Evolutionary conservation across 2,888 invertebrate species (phyloP).

Genomic region (Corythucha ciliata): DNA sequence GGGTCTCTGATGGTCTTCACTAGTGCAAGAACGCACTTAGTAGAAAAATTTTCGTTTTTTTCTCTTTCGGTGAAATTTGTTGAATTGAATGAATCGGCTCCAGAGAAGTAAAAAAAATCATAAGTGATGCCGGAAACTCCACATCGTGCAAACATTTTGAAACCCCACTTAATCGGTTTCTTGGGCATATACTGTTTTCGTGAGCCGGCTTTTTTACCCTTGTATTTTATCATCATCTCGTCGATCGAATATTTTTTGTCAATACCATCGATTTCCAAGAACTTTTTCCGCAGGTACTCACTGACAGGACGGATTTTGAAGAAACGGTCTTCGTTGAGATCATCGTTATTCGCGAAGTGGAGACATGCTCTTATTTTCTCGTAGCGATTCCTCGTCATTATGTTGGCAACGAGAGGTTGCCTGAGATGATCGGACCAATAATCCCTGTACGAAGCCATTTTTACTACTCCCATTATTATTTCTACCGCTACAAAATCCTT

Average conservation of each 20-base stretch:
- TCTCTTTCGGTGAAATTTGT: constrained; percentile 33
- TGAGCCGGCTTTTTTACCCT: constrained; percentile 3
- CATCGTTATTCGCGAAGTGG: constrained; percentile 13
- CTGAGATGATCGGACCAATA: neutral
- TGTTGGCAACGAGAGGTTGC: constrained; percentile 2
- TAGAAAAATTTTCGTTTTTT: constrained; percentile 35
- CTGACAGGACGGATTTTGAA: constrained; percentile 16
- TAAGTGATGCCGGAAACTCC: constrained; percentile 39
- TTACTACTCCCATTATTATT: constrained; percentile 13
- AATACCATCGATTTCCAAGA: neutral
- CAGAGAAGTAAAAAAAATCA: constrained; percentile 39
- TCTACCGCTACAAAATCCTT: constrained; percentile 7
- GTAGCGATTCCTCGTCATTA: constrained; percentile 11
- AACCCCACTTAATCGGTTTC: constrained; percentile 16
- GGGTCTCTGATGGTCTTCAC: constrained; percentile 32
- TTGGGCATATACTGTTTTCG: constrained; percentile 8
- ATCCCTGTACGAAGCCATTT: constrained; percentile 1
- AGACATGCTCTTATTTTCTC: constrained; percentile 3
- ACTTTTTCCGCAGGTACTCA: constrained; percentile 15
- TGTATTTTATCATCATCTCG: constrained; percentile 14
- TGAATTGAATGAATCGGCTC: constrained; percentile 36
- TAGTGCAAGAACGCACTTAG: constrained; percentile 36
- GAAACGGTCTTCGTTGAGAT: neutral
- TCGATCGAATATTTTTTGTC: constrained; percentile 5
- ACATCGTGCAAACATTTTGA: constrained; percentile 36